These are phyloP conservation scores for Platysternon megacephalum DNA, from an alignment of 2,113 vertebrate genomes.

Conservation along the genomic window DNA sequence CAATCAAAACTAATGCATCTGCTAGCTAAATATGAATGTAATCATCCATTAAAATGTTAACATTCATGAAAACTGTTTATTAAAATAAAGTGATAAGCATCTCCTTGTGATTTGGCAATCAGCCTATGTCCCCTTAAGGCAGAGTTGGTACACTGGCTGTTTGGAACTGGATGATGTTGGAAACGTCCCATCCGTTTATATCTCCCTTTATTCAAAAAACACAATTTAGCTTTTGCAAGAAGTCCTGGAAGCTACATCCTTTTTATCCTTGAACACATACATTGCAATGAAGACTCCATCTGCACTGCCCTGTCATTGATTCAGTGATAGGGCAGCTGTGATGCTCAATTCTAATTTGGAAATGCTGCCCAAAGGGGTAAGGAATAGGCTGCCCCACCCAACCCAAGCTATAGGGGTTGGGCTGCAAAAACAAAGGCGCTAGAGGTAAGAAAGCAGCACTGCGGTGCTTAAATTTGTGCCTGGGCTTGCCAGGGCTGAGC, in stretches of 20 bases:
- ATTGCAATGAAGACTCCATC: rapidly evolving
- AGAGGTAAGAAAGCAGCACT: neutral
- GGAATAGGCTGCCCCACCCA: neutral
- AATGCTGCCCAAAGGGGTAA: neutral
- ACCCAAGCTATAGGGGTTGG: neutral
- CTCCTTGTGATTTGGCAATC: slow-evolving; percentile 69
- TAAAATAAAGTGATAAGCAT: slow-evolving; percentile 66
- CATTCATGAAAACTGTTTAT: slow-evolving; percentile 69
- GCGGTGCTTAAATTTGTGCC: too few relatives aligned
- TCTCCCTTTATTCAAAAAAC: slow-evolving; percentile 8
- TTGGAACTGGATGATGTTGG: slow-evolving; percentile 32
- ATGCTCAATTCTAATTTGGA: neutral
- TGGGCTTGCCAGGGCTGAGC: too few relatives aligned
- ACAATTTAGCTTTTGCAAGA: neutral
- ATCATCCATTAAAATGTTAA: slow-evolving; percentile 73
- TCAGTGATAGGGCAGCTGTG: too few relatives aligned
- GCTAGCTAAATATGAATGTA: slow-evolving; percentile 66
- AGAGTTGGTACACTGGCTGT: slow-evolving; percentile 36
- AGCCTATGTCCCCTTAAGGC: slow-evolving; percentile 70
- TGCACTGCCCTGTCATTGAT: neutral
- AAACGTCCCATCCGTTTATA: slow-evolving; percentile 39
- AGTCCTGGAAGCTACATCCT: neutral
- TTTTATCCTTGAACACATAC: neutral
- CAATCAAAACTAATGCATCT: slow-evolving; percentile 68
- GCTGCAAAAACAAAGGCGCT: neutral